Base-by-base conservation (phyloP, 2,113 vertebrate genomes). In the Aplodontia rufa region DNA sequence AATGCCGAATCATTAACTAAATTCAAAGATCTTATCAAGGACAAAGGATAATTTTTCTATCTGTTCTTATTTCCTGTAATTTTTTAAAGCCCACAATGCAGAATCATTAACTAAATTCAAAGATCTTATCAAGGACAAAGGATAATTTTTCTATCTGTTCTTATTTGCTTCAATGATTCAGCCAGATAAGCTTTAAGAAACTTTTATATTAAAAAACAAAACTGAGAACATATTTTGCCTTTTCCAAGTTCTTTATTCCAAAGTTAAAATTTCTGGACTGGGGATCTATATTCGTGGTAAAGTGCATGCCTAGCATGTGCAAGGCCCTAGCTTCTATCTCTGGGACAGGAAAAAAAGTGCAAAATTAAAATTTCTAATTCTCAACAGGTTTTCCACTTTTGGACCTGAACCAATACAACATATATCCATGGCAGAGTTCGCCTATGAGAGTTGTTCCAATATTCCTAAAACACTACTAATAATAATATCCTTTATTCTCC, bases 41-140 rank as follows among this genome's bases (percentile, higher is more conserved):
- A 91, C 87, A 93, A 93, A 53, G 47, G 30, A 91, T 87, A 92
- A 19, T n/a, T 93, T 93, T 97, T 83, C 83, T 89, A 80, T 93
- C 62, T 28, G 4, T 81, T 93, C 76, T 93, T 79, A 89, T 53
- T 92, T 91, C 84, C 64, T 81, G 37, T 16, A 94, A 92, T 71
- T 89, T 62, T 91, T 94, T 71, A 82, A 96, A 84, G 37, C 51
- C 8, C 68, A 85, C 32, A 53, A 74, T 82, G 28, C 30, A 94
- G 24, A 95, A 79, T 91, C 78, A 92, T 93, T 87, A 96, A 94
- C 60, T 82, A 87, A 92, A 96, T 60, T 93, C 64, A 95, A 79
- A 90, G 68, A 95, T 92, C 74, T 81, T 94, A 94, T 87, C 79
- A 92, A 51, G 93, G 75, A 91, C 87, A 93, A 93, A 53, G 47